phyloP scores from a whole-genome alignment of 1,140 invertebrate genomes.

The Ylistrum balloti region DNA sequence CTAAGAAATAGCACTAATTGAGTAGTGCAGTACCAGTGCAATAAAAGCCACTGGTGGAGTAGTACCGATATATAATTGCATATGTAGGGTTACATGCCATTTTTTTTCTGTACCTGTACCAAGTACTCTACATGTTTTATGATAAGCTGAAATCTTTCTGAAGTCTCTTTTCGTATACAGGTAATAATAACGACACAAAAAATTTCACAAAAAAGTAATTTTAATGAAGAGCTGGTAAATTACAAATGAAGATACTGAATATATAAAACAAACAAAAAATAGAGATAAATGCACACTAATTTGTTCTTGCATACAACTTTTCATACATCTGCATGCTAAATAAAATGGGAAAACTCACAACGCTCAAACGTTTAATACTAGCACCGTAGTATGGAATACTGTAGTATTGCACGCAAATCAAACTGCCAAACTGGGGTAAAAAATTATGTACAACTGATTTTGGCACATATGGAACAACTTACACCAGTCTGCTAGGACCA shows the following conservation, averaged over 20 bases:
- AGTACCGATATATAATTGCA: too few relatives aligned
- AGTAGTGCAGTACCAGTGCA: too few relatives aligned
- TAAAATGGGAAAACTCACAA: constrained; percentile 10
- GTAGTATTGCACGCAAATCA: background rate
- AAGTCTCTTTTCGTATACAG: too few relatives aligned
- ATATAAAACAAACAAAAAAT: constrained; percentile 24
- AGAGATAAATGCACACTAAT: constrained; percentile 18
- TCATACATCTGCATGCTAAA: constrained; percentile 27
- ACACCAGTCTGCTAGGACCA: background rate
- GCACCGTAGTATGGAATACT: background rate
- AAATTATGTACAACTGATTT: constrained; percentile 17
- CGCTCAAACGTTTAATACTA: background rate
- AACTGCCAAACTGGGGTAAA: background rate
- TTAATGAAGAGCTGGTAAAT: constrained; percentile 22
- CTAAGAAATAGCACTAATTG: too few relatives aligned
- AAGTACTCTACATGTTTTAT: too few relatives aligned
- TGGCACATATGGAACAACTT: constrained; percentile 33
- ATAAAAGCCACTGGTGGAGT: too few relatives aligned
- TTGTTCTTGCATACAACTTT: constrained; percentile 27
- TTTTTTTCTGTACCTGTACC: too few relatives aligned
- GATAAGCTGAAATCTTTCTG: too few relatives aligned
- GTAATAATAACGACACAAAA: too few relatives aligned
- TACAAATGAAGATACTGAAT: constrained; percentile 21
- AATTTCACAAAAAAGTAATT: constrained; percentile 22
- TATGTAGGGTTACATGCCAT: too few relatives aligned